Evolutionary conservation across 2,888 invertebrate genomes (phyloP), one percentile per base, ranked within the genome.

Genomic region (Caenorhabditis japonica): DNA sequence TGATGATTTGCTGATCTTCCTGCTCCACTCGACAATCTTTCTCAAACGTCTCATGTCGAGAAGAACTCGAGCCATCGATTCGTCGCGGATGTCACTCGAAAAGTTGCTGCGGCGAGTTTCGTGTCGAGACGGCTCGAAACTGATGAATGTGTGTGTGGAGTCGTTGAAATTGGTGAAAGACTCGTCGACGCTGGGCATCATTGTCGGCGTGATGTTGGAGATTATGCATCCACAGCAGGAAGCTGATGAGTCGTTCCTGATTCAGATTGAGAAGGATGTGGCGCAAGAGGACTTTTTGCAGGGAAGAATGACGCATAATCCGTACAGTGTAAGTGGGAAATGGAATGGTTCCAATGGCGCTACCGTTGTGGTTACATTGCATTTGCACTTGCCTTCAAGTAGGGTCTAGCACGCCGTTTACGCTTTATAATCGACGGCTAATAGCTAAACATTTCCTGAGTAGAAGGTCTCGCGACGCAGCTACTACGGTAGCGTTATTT

Each of bases 201-300:
- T 81, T 5, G 72, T 81, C 8, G 70, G 78, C 1, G 69, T 81
- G 4, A 75, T 81, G 46, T 58, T 81, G 60, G 79, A 81, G 38
- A 95, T 97, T 76, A 97, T 99, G 80, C 94, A 95, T 88, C 97
- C 95, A 25, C 59, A 75, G 88, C 96, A 97, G 89, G 96, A 95
- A 87, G 96, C 96, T 87, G 93, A 95, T 3, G 94, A 94, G 0
- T 97, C 97, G 89, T 97, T 97, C 90, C 94, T 94, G 90, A 91
- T 99, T 72, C 94, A 94, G 0, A 90, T 99, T 4, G 97, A 97
- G 88, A 99, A 99, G 88, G 99, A 99, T 90, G 94, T 96, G 0
- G 97, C 97, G 84, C 97, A 99, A 87, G 99, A 99, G 89, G 97
- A 99, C 90, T 99, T 97, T 89, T 91, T 99, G 82, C 95, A 95